Evolutionary conservation across 2,797 vertebrate genomes (phyloP).

Genomic region (Microcaecilia unicolor): DNA sequence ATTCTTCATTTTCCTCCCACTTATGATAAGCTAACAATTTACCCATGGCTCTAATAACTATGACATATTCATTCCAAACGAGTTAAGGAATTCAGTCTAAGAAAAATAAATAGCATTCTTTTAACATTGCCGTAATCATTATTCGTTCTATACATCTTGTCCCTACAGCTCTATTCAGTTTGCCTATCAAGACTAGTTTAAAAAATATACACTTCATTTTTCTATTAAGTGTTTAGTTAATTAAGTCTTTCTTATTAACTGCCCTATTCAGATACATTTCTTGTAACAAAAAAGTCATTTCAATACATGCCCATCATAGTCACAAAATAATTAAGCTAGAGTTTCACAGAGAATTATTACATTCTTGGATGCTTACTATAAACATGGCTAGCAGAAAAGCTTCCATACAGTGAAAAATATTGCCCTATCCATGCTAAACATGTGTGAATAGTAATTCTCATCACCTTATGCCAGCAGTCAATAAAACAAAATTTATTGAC

Average conservation of each 20-base stretch:
- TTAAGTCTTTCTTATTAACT: constrained; percentile 2
- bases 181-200: background rate
- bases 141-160: too few relatives aligned
- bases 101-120: too few relatives aligned
- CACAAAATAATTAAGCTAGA: constrained; percentile 8
- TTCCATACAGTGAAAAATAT: constrained; percentile 3
- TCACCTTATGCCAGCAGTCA: constrained; percentile 8
- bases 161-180: too few relatives aligned
- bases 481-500: constrained; percentile 7
- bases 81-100: too few relatives aligned
- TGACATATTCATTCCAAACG: too few relatives aligned
- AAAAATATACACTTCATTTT: background rate
- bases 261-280: constrained; percentile 6
- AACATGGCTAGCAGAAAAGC: constrained; percentile 1
- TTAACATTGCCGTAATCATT: too few relatives aligned
- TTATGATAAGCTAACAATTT: too few relatives aligned
- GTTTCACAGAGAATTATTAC: constrained; percentile 11
- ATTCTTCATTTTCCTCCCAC: too few relatives aligned
- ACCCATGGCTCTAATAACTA: too few relatives aligned
- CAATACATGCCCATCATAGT: constrained; percentile 1
- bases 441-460: background rate
- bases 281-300: constrained; percentile 2
- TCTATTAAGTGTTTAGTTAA: constrained; percentile 13
- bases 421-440: background rate
- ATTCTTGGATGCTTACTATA: background rate